A percentile compares a stretch with the other conserved stretches of the same genome.
Evolutionary conservation across 1,140 invertebrate species (phyloP).

Genomic region (Nilaparvata lugens): DNA sequence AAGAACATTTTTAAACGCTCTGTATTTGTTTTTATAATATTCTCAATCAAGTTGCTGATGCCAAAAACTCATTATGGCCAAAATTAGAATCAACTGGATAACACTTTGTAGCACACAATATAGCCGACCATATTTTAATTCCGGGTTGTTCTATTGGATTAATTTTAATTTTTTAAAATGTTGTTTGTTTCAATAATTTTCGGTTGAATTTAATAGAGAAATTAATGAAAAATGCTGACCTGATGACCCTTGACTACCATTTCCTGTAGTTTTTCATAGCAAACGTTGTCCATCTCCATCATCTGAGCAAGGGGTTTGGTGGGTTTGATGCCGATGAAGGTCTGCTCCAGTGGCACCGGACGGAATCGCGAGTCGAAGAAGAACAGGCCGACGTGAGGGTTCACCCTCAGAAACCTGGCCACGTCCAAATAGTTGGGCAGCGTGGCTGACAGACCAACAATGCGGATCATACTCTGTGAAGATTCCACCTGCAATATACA

Average conservation of each 20-base stretch:
- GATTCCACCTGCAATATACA: slow-evolving; percentile 63
- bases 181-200: too few relatives aligned
- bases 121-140: too few relatives aligned
- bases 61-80: too few relatives aligned
- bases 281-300: slow-evolving; percentile 83
- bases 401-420: slow-evolving; percentile 87
- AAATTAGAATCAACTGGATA: too few relatives aligned
- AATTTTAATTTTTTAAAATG: too few relatives aligned
- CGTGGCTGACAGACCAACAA: slow-evolving; percentile 96
- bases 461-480: slow-evolving; percentile 93
- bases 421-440: slow-evolving; percentile 98
- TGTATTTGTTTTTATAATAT: too few relatives aligned
- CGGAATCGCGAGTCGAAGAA: slow-evolving; percentile 96
- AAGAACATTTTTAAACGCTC: too few relatives aligned
- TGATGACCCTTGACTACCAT: slow-evolving; percentile 87
- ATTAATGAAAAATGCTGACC: slow-evolving; percentile 34
- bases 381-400: slow-evolving; percentile 86
- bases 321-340: slow-evolving; percentile 86
- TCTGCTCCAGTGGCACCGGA: slow-evolving; percentile 88
- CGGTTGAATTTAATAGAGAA: too few relatives aligned
- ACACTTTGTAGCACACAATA: too few relatives aligned
- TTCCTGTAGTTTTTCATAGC: slow-evolving; percentile 85
- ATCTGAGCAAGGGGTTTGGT: slow-evolving; percentile 65
- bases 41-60: too few relatives aligned
- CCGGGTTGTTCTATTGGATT: too few relatives aligned